Conservation (phyloP, 2,113 vertebrate genomes). For the Maccullochella peelii region DNA sequence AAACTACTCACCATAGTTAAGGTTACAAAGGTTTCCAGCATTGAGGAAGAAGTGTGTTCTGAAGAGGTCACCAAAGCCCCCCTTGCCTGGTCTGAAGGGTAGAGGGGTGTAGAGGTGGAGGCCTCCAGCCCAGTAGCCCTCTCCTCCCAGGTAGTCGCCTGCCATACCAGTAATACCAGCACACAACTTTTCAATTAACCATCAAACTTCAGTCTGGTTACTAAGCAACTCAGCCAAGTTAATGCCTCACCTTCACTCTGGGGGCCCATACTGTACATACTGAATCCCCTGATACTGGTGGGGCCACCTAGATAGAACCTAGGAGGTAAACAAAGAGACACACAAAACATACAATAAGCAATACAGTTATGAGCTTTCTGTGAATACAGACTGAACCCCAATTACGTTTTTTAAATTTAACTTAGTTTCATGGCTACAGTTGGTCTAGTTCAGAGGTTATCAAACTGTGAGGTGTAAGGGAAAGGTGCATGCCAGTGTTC, state of each 20-base stretch:
- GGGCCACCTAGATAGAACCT: slow-evolving; percentile 98
- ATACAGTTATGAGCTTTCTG: neutral
- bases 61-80: slow-evolving; percentile 96
- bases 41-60: slow-evolving; percentile 98
- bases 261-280: slow-evolving; percentile 98
- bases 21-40: slow-evolving; percentile 96
- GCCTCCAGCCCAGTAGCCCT: slow-evolving; percentile 95
- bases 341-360: neutral
- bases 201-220: slow-evolving; percentile 1
- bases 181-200: slow-evolving; percentile 37
- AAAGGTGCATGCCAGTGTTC: too few species aligned
- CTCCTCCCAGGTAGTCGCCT: slow-evolving; percentile 98
- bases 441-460: too few species aligned
- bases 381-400: neutral
- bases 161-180: slow-evolving; percentile 54
- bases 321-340: slow-evolving; percentile 10
- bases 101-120: slow-evolving; percentile 95
- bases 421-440: neutral
- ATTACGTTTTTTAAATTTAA: neutral
- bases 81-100: slow-evolving; percentile 93
- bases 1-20: slow-evolving; percentile 91
- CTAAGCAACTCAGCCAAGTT: neutral
- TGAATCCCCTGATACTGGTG: slow-evolving; percentile 97
- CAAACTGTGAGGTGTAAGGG: too few species aligned
- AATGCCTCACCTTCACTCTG: slow-evolving; percentile 93